A percentile compares a stretch with the other conserved stretches of the same genome.
Evolutionary conservation across 2,888 invertebrate species (phyloP).

Genomic region (Toxonevra muliebris): DNA sequence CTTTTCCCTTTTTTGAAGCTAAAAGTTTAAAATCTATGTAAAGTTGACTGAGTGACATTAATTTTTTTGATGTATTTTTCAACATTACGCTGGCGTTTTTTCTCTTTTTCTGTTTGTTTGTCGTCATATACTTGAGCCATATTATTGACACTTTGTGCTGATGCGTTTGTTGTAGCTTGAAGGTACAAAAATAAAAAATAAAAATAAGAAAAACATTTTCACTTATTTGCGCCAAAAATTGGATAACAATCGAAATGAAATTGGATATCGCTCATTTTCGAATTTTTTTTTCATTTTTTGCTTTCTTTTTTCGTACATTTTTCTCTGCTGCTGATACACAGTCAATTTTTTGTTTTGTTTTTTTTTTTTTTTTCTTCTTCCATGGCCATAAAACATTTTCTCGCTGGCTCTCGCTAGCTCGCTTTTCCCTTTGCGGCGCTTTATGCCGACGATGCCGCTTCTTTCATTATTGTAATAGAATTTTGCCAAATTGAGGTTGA

Average conservation of each 20-base stretch:
- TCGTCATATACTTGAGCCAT: constrained; percentile 41
- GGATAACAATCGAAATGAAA: constrained; percentile 65
- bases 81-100: background rate
- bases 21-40: too few species aligned
- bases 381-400: constrained; percentile 49
- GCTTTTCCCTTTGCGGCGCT: constrained; percentile 29
- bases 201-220: constrained; percentile 43
- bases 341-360: constrained; percentile 30
- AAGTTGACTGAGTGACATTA: too few species aligned
- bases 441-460: constrained; percentile 29
- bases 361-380: constrained; percentile 12
- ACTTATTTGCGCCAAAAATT: constrained; percentile 60
- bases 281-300: constrained; percentile 41
- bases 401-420: constrained; percentile 32
- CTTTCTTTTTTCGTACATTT: constrained; percentile 34
- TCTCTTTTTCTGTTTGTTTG: background rate
- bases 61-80: background rate
- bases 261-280: constrained; percentile 63
- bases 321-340: constrained; percentile 24
- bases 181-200: constrained; percentile 48
- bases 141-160: constrained; percentile 51
- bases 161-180: constrained; percentile 37
- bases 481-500: constrained; percentile 63
- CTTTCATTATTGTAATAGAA: constrained; percentile 59
- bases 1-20: too few species aligned